Evolutionary conservation across 2,797 vertebrate species (phyloP).

Genomic region (Adelosebastes latens): DNA sequence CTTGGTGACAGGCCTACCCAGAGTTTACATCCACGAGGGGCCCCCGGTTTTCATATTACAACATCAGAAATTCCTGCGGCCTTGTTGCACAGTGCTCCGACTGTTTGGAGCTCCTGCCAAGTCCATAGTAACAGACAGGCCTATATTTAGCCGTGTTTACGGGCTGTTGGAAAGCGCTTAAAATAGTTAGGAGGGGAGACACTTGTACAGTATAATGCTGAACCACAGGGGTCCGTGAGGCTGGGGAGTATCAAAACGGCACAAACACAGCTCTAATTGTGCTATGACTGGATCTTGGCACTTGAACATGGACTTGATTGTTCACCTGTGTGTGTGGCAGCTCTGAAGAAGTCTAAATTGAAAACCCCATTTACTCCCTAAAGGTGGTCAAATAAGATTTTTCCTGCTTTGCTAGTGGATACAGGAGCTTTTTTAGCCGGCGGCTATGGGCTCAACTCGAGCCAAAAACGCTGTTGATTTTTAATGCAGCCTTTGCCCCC

Average conservation of each 20-base stretch:
- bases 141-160: conserved; percentile 81
- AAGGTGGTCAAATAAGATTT: conserved; percentile 33
- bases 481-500: conserved; percentile 19
- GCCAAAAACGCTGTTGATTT: conserved; percentile 27
- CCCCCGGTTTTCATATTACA: conserved; percentile 77
- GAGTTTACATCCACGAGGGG: conserved; percentile 73
- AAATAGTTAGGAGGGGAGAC: conserved; percentile 76
- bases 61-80: conserved; percentile 80
- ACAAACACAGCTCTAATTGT: conserved; percentile 48
- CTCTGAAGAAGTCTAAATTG: conserved; percentile 22
- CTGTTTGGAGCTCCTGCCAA: conserved; percentile 73
- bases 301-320: conserved; percentile 24
- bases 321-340: conserved; percentile 28
- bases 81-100: conserved; percentile 73
- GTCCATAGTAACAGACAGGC: conserved; percentile 72
- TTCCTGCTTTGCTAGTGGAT: conserved; percentile 14
- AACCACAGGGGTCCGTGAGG: conserved; percentile 48
- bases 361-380: conserved; percentile 16
- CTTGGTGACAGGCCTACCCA: conserved; percentile 65
- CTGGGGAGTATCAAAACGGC: conserved; percentile 28
- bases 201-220: conserved; percentile 45
- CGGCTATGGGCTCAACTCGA: conserved; percentile 23
- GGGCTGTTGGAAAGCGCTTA: conserved; percentile 64
- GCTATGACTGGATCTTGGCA: conserved; percentile 14
- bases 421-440: conserved; percentile 22